phyloP scores from a whole-genome alignment of 2,888 invertebrate species.

The Rhamnusium bicolor region DNA sequence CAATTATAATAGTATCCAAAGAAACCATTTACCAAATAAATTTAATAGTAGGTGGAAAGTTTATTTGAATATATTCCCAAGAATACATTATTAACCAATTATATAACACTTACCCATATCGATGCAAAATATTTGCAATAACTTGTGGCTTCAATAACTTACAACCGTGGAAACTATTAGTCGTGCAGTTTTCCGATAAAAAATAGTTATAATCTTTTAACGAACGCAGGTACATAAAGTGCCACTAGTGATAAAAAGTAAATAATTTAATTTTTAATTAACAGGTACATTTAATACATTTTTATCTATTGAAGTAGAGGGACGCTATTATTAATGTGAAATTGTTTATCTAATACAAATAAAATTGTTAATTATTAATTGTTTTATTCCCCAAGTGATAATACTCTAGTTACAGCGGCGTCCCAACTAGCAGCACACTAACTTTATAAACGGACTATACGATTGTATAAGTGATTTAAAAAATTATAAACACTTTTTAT shows the following conservation, averaged over 20 bases:
- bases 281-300: not conserved
- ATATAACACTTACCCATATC: conserved; percentile 6
- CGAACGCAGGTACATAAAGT: not conserved
- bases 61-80: no score
- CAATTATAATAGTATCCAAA: no score
- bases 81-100: not conserved
- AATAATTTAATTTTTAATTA: not conserved
- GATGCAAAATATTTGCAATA: not conserved
- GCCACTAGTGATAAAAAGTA: conserved; percentile 13
- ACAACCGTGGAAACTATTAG: not conserved
- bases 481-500: no score
- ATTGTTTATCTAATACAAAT: conserved; percentile 21
- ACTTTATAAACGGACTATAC: no score
- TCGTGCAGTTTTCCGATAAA: not conserved
- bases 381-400: not conserved
- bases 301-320: conserved; percentile 20
- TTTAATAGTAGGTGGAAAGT: no score
- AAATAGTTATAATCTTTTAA: not conserved
- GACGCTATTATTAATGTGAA: not conserved
- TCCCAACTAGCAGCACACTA: no score
- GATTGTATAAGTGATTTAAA: no score
- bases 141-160: not conserved
- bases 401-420: not conserved
- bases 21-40: no score
- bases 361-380: conserved; percentile 13